Evolutionary conservation across 2,797 vertebrate genomes (phyloP).

Genomic region (Artibeus jamaicensis): DNA sequence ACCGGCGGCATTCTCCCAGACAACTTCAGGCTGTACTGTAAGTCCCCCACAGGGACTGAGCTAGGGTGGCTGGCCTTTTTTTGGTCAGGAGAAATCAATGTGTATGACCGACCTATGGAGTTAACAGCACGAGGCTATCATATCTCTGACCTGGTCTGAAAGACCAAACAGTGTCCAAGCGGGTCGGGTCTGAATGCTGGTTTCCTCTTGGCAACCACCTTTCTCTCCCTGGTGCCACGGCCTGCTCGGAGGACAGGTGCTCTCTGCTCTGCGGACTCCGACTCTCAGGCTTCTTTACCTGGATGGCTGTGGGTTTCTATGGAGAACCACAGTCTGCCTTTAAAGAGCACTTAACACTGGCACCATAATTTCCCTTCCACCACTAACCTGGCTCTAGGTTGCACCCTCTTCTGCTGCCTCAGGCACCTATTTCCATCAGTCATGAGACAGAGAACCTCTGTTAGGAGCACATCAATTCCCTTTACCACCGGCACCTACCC

Average conservation of each 20-base stretch:
- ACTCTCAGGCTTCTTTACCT: neutral
- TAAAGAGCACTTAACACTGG: neutral
- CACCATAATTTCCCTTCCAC: neutral
- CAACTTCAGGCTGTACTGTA: neutral
- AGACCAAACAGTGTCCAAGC: neutral
- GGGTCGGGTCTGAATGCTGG: neutral
- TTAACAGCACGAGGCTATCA: neutral
- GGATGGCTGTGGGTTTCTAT: neutral
- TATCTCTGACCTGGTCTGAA: neutral
- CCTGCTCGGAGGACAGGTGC: neutral
- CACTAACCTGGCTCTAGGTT: neutral
- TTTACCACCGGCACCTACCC: neutral
- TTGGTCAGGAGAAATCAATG: neutral
- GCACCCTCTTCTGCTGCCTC: neutral
- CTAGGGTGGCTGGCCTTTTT: neutral
- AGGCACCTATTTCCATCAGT: neutral
- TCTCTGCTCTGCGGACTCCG: neutral
- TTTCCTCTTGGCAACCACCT: neutral
- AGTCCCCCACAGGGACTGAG: neutral
- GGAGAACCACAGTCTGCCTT: neutral
- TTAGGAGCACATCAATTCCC: neutral
- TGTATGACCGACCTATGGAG: neutral
- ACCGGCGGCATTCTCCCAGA: neutral
- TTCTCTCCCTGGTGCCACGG: neutral
- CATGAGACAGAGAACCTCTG: neutral